phyloP scores from a whole-genome alignment of 92 coral and sea anemone genomes.

The Phenganax stokvisi region DNA sequence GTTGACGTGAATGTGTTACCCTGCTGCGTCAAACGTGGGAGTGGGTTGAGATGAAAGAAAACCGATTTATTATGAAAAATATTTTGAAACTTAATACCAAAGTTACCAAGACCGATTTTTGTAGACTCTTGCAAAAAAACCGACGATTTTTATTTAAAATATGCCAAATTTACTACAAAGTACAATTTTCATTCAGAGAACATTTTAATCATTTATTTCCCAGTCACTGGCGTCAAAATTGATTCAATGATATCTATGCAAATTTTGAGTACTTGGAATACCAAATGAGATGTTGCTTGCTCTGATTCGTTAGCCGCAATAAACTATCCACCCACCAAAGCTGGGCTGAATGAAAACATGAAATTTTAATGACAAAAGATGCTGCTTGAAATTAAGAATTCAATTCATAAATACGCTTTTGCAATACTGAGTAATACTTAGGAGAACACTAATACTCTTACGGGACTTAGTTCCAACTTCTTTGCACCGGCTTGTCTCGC shows the following conservation, averaged over 20 bases:
- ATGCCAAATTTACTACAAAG: neutral
- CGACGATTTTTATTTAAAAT: neutral
- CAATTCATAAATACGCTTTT: neutral
- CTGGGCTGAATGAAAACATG: constrained; percentile 7
- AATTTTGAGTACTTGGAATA: neutral
- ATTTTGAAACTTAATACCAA: neutral
- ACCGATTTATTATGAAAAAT: neutral
- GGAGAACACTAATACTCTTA: neutral
- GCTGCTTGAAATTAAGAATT: neutral
- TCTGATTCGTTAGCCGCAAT: neutral
- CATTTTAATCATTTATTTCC: neutral
- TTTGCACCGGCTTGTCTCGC: neutral
- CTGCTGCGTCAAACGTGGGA: constrained; percentile 2
- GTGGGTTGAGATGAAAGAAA: neutral
- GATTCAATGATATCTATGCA: neutral
- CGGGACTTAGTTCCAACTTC: neutral
- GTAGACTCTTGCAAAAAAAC: neutral
- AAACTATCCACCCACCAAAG: neutral
- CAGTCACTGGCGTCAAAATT: neutral
- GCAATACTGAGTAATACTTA: neutral
- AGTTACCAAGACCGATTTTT: neutral
- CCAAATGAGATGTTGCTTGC: neutral
- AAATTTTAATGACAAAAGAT: constrained; percentile 6
- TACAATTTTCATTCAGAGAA: constrained; percentile 3
- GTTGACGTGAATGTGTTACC: constrained; percentile 14